These are phyloP conservation scores for Calcarius ornatus DNA, from an alignment of 2,113 vertebrate genomes.

Conservation along the genomic window DNA sequence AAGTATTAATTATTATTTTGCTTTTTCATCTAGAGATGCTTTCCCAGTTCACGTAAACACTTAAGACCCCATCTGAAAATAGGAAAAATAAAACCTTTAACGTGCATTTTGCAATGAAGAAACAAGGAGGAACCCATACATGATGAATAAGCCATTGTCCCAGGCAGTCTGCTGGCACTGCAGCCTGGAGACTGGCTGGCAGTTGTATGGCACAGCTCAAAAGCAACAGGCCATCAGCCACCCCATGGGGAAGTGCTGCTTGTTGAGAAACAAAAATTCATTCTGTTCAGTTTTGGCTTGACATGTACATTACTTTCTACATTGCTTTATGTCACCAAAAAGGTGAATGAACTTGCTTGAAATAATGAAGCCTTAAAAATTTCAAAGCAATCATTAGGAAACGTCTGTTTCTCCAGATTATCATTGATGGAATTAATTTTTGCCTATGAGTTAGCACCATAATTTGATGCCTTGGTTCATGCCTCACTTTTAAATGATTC, in stretches of 20 bases:
- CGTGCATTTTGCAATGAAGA: background rate
- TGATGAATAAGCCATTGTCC: background rate
- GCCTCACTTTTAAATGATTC: background rate
- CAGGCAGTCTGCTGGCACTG: background rate
- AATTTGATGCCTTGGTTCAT: background rate
- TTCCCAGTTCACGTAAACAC: background rate
- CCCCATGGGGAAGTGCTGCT: background rate
- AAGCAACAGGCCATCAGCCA: background rate
- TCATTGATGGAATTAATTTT: background rate
- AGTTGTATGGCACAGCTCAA: background rate
- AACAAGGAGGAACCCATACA: background rate
- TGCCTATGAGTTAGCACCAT: background rate
- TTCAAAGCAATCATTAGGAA: background rate
- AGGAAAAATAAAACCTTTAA: conserved; percentile 7
- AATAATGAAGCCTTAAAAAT: background rate
- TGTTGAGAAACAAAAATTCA: background rate
- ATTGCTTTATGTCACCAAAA: background rate
- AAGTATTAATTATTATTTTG: background rate
- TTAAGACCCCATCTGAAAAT: background rate
- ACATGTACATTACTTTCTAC: background rate
- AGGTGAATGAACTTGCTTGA: background rate
- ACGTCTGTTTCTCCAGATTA: background rate
- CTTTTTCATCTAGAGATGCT: background rate
- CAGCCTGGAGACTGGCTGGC: background rate
- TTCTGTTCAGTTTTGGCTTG: background rate